A percentile compares a stretch with the other conserved stretches of the same genome.
Evolutionary conservation across 2,888 invertebrate genomes (phyloP).

Genomic region (Drosophila bunnanda): DNA sequence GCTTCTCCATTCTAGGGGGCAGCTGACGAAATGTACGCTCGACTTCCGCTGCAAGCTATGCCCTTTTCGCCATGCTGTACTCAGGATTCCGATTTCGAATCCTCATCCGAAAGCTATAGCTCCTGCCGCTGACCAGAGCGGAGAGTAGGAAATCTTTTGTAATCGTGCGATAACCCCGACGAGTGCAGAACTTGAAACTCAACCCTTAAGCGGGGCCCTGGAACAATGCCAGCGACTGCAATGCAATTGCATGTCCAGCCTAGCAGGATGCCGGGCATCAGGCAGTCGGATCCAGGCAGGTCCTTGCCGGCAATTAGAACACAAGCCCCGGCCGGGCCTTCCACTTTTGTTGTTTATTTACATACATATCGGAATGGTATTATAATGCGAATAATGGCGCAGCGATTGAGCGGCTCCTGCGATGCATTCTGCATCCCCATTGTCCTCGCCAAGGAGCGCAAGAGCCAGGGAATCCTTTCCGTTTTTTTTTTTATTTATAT

Average conservation of each 20-base stretch:
- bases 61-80: constrained; percentile 44
- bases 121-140: neutral
- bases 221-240: constrained; percentile 58
- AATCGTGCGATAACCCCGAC: constrained; percentile 79
- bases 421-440: constrained; percentile 71
- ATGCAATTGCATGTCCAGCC: constrained; percentile 79
- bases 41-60: constrained; percentile 72
- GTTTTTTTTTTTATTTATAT: neutral
- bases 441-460: constrained; percentile 47
- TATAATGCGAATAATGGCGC: constrained; percentile 64
- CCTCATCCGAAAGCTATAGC: neutral
- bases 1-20: constrained; percentile 22
- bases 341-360: constrained; percentile 64
- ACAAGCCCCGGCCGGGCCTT: constrained; percentile 30
- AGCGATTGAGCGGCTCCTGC: constrained; percentile 41
- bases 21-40: constrained; percentile 44
- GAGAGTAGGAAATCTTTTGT: constrained; percentile 76
- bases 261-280: constrained; percentile 67
- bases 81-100: constrained; percentile 13
- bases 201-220: constrained; percentile 61
- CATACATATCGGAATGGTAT: constrained; percentile 75
- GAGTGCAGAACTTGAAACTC: constrained; percentile 70
- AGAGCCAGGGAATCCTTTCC: constrained; percentile 53
- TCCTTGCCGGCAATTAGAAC: constrained; percentile 77
- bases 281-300: constrained; percentile 60